Evolutionary conservation across 1,140 invertebrate species (phyloP).

Genomic region (Temnothorax longispinosus): DNA sequence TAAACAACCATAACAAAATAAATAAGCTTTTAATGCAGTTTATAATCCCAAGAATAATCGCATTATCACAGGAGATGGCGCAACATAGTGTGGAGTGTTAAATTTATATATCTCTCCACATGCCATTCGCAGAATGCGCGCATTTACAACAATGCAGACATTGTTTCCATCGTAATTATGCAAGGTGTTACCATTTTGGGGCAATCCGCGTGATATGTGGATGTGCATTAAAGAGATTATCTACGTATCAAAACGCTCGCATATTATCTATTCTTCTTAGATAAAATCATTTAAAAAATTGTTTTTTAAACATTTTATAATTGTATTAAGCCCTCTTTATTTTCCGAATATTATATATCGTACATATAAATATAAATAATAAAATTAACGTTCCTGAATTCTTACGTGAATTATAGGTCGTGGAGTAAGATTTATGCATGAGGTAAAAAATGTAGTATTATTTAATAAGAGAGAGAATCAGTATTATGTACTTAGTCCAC

Average conservation of each 20-base stretch:
- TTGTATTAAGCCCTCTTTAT: background rate
- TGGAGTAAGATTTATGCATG: background rate
- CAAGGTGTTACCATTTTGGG: constrained; percentile 31
- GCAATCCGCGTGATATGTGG: constrained; percentile 3
- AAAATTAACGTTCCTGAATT: background rate
- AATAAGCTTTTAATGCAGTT: constrained; percentile 20
- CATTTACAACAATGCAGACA: constrained; percentile 54
- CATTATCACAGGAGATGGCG: constrained; percentile 3
- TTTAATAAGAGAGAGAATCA: background rate
- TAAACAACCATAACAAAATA: background rate
- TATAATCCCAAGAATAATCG: constrained; percentile 7
- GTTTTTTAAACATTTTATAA: background rate
- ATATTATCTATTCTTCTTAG: background rate
- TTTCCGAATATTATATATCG: background rate
- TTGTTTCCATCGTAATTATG: constrained; percentile 57
- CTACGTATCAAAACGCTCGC: background rate
- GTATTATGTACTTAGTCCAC: background rate
- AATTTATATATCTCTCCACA: constrained; percentile 50
- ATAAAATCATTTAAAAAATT: background rate
- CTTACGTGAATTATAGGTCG: background rate
- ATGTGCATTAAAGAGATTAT: constrained; percentile 17
- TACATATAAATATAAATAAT: no score
- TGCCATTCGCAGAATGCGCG: constrained; percentile 52
- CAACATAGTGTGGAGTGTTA: constrained; percentile 4
- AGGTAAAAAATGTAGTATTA: background rate